Evolutionary conservation across 2,797 vertebrate genomes (phyloP), one percentile per base, ranked within the genome.

Genomic region (Pantherophis vulpinus): DNA sequence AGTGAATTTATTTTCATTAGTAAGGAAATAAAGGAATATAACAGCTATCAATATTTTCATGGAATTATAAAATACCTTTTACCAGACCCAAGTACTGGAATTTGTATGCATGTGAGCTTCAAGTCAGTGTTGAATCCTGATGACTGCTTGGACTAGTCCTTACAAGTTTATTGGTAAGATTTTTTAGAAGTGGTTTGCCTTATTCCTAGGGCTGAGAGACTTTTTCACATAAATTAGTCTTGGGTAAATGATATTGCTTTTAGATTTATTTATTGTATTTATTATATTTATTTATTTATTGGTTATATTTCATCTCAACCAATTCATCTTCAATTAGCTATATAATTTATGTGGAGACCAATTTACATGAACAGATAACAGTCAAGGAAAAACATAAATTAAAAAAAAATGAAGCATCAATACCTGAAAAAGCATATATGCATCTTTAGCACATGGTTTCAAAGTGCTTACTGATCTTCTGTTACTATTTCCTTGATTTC

Each of bases 371-470:
- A 83, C 9, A 79, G 32, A 37, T 37, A 79, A 42, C 20, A 91
- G n/a, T 88, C 10, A 88, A 88, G 3, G 4, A 54, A 60, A 90
- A 92, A 10, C 42, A n/a, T 63, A 87, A 61, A 18, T 70, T 32
- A n/a, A n/a, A 59, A 61, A 92, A 92, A 55, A 91, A 42, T 61
- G 13, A 89, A 60, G 27, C 51, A 16, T 4, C 58, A 89, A 86
- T 98, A 99, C 99, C 99, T 99, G 99, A 96, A 99, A 99, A 94
- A 99, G 98, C 99, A 99, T 99, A 97, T 99, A 99, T 8, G 99
- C 99, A 91, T 99, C 99, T 98, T 99, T 99, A 93, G 99, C 99
- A 96, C 99, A 99, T 42, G 99, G 99, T 95, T 98, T 99, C 95
- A 99, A 98, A 0, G 99, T 99, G 93, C 98, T 99, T 95, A 99